A percentile compares a stretch with the other conserved stretches of the same genome.
Evolutionary conservation across 2,113 vertebrate species (phyloP).

Genomic region (Micronycteris hirsuta): DNA sequence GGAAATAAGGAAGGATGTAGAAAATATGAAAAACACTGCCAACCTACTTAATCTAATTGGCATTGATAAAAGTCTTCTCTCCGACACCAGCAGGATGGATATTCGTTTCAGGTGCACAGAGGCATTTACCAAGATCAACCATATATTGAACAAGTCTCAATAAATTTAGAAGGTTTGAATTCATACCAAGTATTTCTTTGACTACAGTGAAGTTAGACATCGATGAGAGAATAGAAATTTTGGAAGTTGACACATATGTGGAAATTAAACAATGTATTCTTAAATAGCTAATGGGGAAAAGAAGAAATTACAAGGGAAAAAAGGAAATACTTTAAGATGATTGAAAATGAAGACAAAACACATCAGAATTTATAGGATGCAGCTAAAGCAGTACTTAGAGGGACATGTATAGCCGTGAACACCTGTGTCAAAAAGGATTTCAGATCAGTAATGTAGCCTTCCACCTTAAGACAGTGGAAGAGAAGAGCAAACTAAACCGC

Average conservation of each 20-base stretch:
- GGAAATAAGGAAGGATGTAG: not conserved
- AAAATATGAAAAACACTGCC: not conserved
- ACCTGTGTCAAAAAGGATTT: not conserved
- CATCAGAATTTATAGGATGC: not conserved
- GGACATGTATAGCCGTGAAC: not conserved
- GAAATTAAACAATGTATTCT: not conserved
- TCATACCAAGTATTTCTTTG: not conserved
- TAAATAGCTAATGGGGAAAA: not conserved
- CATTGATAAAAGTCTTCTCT: not conserved
- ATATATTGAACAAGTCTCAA: not conserved
- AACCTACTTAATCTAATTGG: not conserved
- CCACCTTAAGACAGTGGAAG: not conserved
- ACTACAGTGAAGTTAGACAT: not conserved
- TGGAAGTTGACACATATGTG: not conserved
- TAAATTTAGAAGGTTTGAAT: not conserved
- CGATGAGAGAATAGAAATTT: not conserved
- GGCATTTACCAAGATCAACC: not conserved
- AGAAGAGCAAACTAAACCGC: not conserved
- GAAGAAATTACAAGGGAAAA: not conserved
- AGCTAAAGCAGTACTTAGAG: not conserved
- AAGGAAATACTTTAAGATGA: not conserved
- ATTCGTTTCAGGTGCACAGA: not conserved
- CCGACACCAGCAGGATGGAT: not conserved
- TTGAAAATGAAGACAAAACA: not conserved
- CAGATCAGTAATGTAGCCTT: not conserved